Conservation (phyloP, 2,888 invertebrate genomes). For the Neoitamus cyanurus region DNA sequence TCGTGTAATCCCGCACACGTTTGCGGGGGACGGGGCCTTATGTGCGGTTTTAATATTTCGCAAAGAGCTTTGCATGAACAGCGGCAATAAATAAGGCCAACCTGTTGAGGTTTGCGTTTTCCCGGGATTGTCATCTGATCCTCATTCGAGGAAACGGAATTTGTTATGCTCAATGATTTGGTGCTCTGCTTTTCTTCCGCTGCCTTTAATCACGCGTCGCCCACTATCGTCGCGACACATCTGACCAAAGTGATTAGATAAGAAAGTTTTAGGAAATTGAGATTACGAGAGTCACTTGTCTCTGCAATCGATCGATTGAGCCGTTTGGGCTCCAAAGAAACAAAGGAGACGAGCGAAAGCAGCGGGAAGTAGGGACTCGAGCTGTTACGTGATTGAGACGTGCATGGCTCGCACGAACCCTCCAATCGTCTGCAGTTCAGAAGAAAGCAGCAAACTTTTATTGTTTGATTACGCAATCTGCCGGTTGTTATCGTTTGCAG, state of each 20-base stretch:
- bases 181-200: neutral
- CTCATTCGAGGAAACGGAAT: neutral
- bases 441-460: neutral
- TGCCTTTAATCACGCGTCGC: neutral
- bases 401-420: neutral
- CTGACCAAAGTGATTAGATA: slow-evolving; percentile 29
- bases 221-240: neutral
- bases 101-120: slow-evolving; percentile 35
- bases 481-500: neutral
- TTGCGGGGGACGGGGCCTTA: neutral
- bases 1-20: neutral
- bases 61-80: slow-evolving; percentile 20
- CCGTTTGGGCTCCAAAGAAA: neutral
- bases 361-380: neutral
- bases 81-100: slow-evolving; percentile 4
- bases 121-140: neutral
- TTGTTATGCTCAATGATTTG: neutral
- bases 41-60: neutral
- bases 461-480: neutral
- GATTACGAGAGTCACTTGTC: neutral
- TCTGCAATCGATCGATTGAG: neutral
- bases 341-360: neutral
- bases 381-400: neutral
- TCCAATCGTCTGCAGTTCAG: neutral
- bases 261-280: slow-evolving; percentile 10